These are phyloP conservation scores for Mesorhabditis sp. DNA, from an alignment of 2,888 invertebrate genomes.

Conservation along the genomic window DNA sequence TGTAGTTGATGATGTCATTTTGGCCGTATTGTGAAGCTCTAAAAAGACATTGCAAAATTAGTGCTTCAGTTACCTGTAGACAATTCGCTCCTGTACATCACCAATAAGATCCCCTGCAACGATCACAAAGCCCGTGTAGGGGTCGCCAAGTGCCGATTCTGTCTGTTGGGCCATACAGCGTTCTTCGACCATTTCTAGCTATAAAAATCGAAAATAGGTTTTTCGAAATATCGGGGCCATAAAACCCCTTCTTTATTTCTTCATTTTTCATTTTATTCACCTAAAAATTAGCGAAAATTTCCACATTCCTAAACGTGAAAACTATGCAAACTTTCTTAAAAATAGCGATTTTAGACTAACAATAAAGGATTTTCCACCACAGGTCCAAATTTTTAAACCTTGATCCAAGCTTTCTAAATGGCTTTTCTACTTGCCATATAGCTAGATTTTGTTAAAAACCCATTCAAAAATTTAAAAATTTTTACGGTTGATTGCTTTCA, in stretches of 20 bases:
- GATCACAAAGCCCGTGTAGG: slow-evolving; percentile 52
- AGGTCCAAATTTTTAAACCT: background rate
- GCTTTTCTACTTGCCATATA: too few species aligned
- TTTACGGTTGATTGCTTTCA: too few species aligned
- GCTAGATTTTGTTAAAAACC: too few species aligned
- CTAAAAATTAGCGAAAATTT: too few species aligned
- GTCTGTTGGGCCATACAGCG: slow-evolving; percentile 41
- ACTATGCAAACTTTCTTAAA: too few species aligned
- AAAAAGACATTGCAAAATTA: slow-evolving; percentile 10
- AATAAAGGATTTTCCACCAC: too few species aligned
- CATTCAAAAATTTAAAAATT: too few species aligned
- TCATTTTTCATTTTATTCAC: too few species aligned
- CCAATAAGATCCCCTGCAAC: slow-evolving; percentile 57
- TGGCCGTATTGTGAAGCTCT: slow-evolving; percentile 73
- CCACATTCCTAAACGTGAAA: too few species aligned
- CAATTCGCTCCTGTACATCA: slow-evolving; percentile 91
- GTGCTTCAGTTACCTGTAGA: slow-evolving; percentile 69
- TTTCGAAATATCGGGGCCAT: background rate
- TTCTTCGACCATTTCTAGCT: slow-evolving; percentile 65
- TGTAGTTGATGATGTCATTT: slow-evolving; percentile 75
- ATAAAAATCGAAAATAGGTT: slow-evolving; percentile 8
- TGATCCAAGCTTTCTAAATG: too few species aligned
- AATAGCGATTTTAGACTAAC: too few species aligned
- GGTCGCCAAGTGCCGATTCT: slow-evolving; percentile 35
- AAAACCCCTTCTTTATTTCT: too few species aligned